Base-by-base conservation (phyloP, 1,140 invertebrate species). In the Spodoptera litura region DNA sequence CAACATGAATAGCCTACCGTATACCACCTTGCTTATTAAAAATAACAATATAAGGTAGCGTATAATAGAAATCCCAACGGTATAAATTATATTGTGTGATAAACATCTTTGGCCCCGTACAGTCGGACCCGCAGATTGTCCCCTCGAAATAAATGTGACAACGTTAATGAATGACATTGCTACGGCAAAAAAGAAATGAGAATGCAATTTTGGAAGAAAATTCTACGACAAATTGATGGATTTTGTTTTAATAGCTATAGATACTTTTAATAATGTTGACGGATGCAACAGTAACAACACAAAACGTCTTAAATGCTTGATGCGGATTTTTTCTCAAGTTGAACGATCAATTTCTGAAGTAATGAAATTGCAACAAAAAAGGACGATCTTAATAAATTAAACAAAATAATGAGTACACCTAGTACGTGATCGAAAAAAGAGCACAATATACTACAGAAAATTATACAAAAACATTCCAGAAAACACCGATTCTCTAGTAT, bases 71-170 rank as follows among this genome's bases (percentile, higher is more conserved):
- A 85, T 87, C 80, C 89, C 89, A 72, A 84, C 83, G 87, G 90
- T 87, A 92, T 90, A 89, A 90, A 92, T 93, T 90, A 91, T 85
- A 81, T 78, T 83, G 77, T 58, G 78, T 85, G 92, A 92, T 90
- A 91, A 87, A 85, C 80, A 91, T 92, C 89, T 86, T 74, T 81
- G 58, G 77, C 79, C 85, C 82, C 64, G 27, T 20, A 78, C 74
- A 27, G n/a, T 31, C 53, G 71, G 80, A 84, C 88, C 91, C 89
- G 88, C 89, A 91, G 86, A 86, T 82, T 81, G 78, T 81, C 83
- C 87, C 87, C 84, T 44, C 78, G 81, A 85, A 62, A 84, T 80
- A 74, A 70, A 79, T 80, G 85, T 85, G 82, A 88, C 86, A 86
- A 87, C 88, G 85, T 86, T 82, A 87, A 85, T 86, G 82, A 86